Evolutionary conservation across 2,797 vertebrate species (phyloP).

Genomic region (Amphiprion clarkii): DNA sequence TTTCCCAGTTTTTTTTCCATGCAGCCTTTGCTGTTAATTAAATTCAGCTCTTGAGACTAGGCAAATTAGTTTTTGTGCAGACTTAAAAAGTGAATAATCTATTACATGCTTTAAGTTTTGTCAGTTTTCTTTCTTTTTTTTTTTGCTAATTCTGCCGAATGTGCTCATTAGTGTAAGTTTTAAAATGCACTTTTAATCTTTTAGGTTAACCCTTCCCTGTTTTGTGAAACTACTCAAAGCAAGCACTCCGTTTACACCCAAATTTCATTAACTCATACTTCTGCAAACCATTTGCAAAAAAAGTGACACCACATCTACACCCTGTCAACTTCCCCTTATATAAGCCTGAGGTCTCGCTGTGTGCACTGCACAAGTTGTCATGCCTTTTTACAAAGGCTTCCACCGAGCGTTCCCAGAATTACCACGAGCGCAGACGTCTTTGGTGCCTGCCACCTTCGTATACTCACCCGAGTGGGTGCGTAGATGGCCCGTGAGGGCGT

Average conservation of each 20-base stretch:
- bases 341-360: conserved; percentile 14
- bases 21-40: neutral
- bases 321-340: conserved; percentile 68
- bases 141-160: neutral
- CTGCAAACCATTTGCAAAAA: conserved; percentile 66
- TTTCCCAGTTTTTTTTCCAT: neutral
- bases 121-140: neutral
- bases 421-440: conserved; percentile 9
- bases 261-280: conserved; percentile 58
- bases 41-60: neutral
- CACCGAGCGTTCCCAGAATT: conserved; percentile 6
- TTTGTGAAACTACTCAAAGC: conserved; percentile 6
- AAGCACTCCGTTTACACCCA: conserved; percentile 41
- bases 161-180: neutral
- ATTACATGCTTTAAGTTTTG: neutral
- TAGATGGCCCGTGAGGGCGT: conserved; percentile 97
- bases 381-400: conserved; percentile 27
- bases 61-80: neutral
- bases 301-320: conserved; percentile 68
- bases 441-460: neutral
- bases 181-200: neutral
- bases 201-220: conserved; percentile 2
- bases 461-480: conserved; percentile 96
- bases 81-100: neutral
- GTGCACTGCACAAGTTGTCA: conserved; percentile 27